Evolutionary conservation across 2,888 invertebrate genomes (phyloP).

Genomic region (Pyrochroa serraticornis): DNA sequence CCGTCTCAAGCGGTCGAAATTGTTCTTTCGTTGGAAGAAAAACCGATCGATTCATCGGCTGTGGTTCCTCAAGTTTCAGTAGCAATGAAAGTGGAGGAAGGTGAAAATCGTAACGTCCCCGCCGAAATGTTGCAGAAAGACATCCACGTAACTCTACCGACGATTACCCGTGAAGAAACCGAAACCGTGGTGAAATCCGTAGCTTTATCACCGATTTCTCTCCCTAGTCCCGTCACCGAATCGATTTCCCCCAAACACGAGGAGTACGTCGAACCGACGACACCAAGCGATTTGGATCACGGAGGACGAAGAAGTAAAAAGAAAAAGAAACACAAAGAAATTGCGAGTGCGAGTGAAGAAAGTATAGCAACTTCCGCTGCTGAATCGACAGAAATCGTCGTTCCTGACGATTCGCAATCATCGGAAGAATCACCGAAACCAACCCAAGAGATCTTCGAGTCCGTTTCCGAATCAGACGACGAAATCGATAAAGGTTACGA

Average conservation of each 20-base stretch:
- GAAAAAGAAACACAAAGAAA: constrained; percentile 68
- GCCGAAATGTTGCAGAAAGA: constrained; percentile 49
- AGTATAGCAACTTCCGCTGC: constrained; percentile 59
- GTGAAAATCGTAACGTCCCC: constrained; percentile 38
- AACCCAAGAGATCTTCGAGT: constrained; percentile 58
- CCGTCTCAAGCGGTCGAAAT: constrained; percentile 54
- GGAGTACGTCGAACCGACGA: constrained; percentile 50
- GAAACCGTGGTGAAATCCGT: constrained; percentile 34
- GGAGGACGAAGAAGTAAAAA: constrained; percentile 66
- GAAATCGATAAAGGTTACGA: constrained; percentile 70
- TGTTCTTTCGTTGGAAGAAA: constrained; percentile 55
- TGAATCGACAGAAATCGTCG: constrained; percentile 62
- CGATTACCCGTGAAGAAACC: constrained; percentile 27
- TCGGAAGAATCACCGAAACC: constrained; percentile 64
- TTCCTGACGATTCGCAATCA: constrained; percentile 58
- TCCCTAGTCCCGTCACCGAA: constrained; percentile 11
- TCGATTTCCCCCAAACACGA: constrained; percentile 50
- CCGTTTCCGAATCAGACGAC: constrained; percentile 45
- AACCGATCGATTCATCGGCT: constrained; percentile 53
- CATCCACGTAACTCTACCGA: constrained; percentile 49
- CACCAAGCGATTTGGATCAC: constrained; percentile 57
- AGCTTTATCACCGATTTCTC: constrained; percentile 37
- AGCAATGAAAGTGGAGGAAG: constrained; percentile 48
- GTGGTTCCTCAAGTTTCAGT: constrained; percentile 52
- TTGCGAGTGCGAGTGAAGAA: constrained; percentile 37